Evolutionary conservation across 92 coral and sea anemone species (phyloP), one percentile per base, ranked within the genome.

Genomic region (Zoanthus solanderi): DNA sequence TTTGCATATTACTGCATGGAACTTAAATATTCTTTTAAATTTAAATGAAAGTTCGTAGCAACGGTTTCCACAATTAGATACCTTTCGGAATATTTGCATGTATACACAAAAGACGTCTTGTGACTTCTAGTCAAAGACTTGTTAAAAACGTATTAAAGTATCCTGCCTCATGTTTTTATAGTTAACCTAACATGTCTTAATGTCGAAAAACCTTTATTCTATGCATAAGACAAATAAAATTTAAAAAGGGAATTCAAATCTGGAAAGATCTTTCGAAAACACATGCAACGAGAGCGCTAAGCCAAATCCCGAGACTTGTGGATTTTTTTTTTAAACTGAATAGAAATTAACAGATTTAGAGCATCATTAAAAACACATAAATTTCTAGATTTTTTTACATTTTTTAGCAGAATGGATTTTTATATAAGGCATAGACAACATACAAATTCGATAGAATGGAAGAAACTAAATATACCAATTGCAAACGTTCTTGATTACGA

Each of bases 101-200:
- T 77, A 56, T 77, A 57, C 47, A 32, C 30, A 77, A 37, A 77
- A 56, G 44, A 32, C 6, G 37, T 29, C 73, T 65, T 30, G 75
- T 80, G 75, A 80, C 85, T 65, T 80, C 75, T 80, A 60, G 37
- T 65, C 85, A 80, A 80, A 80, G 85, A 45, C 85, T 80, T 63
- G 85, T 80, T 80, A 80, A 80, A 80, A 80, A 63, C 85, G 56
- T 80, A 80, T 80, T 65, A 79, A 63, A 44, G 73, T 80, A 80
- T 80, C 75, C 28, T 65, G 42, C 46, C 75, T 80, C 75, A 32
- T 80, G 74, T 80, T 80, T 46, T 80, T 63, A 42, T 80, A 80
- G 75, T 80, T 80, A 80, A 37, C 75, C 58, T 42, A 60, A 80
- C 72, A 58, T 32, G 37, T 37, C 71, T 31, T 71, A 42, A 66